A percentile compares a stretch with the other conserved stretches of the same genome.
phyloP scores from a whole-genome alignment of 2,888 invertebrate species.

The Rhopalosiphum nymphaeae region DNA sequence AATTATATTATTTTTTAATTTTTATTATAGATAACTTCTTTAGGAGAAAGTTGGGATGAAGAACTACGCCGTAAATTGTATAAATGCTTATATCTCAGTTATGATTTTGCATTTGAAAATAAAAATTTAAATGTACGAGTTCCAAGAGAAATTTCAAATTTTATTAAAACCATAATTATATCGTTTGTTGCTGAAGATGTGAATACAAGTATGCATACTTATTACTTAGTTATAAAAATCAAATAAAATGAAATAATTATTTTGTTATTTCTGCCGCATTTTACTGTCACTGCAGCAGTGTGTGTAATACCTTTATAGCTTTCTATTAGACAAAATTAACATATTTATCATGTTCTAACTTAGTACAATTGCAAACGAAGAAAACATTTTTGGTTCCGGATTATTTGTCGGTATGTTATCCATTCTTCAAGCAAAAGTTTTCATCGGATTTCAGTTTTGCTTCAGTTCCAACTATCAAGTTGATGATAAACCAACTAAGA shows the following conservation, averaged over 20 bases:
- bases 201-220: neutral
- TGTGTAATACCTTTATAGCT: neutral
- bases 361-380: conserved; percentile 2
- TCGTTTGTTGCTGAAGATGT: neutral
- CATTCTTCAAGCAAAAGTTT: conserved; percentile 7
- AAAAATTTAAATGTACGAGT: conserved; percentile 13
- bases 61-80: conserved; percentile 20
- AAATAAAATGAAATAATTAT: neutral
- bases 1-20: neutral
- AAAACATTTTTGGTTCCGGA: conserved; percentile 32
- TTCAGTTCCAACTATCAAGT: neutral
- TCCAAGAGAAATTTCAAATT: conserved; percentile 31
- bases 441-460: neutral
- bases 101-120: conserved; percentile 36
- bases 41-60: conserved; percentile 57
- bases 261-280: neutral
- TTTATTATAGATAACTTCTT: conserved; percentile 28
- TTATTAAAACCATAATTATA: neutral
- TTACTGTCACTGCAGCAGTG: neutral
- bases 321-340: neutral
- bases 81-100: conserved; percentile 43
- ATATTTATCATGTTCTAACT: neutral
- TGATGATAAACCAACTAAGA: neutral
- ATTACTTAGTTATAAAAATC: neutral
- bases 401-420: neutral